phyloP scores from a whole-genome alignment of 1,140 invertebrate genomes.

The Zaprionus nigranus region DNA sequence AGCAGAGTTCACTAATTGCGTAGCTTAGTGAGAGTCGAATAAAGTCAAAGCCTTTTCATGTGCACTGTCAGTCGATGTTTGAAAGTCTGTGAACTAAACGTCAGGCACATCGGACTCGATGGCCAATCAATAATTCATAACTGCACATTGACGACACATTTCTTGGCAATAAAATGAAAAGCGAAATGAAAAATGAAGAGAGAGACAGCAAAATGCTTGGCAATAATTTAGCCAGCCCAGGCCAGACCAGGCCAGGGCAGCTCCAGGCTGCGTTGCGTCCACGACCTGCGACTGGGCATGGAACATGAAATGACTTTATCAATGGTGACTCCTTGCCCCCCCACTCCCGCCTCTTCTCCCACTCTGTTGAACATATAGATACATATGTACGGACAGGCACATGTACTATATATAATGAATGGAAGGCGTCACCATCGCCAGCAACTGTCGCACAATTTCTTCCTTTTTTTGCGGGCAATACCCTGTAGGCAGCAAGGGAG shows the following conservation, averaged over 20 bases:
- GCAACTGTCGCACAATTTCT: slow-evolving; percentile 57
- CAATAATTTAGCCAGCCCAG: slow-evolving; percentile 20
- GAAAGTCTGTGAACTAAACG: slow-evolving; percentile 47
- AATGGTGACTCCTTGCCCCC: slow-evolving; percentile 55
- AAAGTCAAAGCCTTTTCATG: neutral
- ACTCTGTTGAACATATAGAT: slow-evolving; percentile 7
- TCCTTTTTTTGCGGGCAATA: slow-evolving; percentile 19
- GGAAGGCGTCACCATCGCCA: slow-evolving; percentile 65
- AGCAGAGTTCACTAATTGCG: slow-evolving; percentile 24
- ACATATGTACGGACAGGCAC: slow-evolving; percentile 5
- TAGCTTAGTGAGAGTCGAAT: neutral
- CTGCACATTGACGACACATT: slow-evolving; percentile 71
- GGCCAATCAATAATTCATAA: slow-evolving; percentile 81
- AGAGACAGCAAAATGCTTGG: slow-evolving; percentile 56
- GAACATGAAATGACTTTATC: slow-evolving; percentile 68
- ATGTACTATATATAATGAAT: slow-evolving; percentile 61
- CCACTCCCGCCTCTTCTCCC: neutral
- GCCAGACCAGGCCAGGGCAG: slow-evolving; percentile 20
- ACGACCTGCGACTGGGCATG: slow-evolving; percentile 35
- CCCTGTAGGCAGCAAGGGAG: neutral
- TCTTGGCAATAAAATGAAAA: slow-evolving; percentile 76
- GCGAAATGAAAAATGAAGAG: slow-evolving; percentile 55
- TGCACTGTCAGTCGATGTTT: slow-evolving; percentile 13
- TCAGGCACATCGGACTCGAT: slow-evolving; percentile 36
- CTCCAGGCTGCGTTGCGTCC: slow-evolving; percentile 25